These are phyloP conservation scores for Anastrepha ludens DNA, from an alignment of 1,140 invertebrate species.

Conservation along the genomic window DNA sequence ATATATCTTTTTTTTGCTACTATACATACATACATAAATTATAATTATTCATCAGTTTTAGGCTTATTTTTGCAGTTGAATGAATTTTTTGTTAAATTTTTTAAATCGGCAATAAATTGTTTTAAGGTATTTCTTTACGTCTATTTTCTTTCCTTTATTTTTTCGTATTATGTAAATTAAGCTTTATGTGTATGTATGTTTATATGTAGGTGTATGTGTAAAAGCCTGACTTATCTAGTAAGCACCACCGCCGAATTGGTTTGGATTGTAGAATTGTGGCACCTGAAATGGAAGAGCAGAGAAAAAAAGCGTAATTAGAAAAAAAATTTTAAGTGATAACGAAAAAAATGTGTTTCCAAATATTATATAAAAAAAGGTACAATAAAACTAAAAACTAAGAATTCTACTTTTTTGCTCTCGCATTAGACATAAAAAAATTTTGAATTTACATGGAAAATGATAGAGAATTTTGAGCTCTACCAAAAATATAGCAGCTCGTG, in stretches of 20 bases:
- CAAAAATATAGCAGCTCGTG: no score
- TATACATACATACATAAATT: background rate
- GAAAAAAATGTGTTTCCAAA: background rate
- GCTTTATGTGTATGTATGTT: background rate
- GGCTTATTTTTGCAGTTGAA: background rate
- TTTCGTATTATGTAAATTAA: background rate
- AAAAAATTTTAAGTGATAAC: background rate
- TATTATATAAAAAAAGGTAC: no score
- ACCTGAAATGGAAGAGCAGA: slow-evolving; percentile 51
- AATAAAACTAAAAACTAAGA: no score
- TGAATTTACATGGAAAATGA: no score
- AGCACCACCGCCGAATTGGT: slow-evolving; percentile 57
- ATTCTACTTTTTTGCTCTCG: no score
- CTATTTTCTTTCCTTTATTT: background rate
- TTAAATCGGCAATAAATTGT: background rate
- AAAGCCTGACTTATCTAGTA: slow-evolving; percentile 21
- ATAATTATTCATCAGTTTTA: background rate
- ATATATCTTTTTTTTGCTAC: background rate
- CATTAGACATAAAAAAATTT: no score
- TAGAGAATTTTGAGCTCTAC: no score
- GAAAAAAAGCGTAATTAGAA: slow-evolving; percentile 8
- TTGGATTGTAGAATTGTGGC: slow-evolving; percentile 60
- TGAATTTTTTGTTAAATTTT: background rate
- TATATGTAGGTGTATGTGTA: background rate
- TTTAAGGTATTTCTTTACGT: background rate